Evolutionary conservation across 2,797 vertebrate species (phyloP).

Genomic region (Darevskia nairensis): DNA sequence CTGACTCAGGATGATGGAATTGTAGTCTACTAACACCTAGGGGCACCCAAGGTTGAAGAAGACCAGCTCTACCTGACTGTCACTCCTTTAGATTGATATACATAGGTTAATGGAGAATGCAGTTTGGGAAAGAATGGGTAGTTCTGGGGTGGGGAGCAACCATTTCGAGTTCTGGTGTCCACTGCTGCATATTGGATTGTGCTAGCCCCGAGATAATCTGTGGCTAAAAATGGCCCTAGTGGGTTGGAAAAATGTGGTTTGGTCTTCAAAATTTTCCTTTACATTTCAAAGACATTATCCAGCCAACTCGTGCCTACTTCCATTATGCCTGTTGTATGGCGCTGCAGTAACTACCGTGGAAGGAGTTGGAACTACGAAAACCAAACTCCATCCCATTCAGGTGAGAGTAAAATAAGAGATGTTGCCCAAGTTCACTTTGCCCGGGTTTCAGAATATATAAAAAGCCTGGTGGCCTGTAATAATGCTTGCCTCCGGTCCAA

Average conservation of each 20-base stretch:
- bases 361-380: slow-evolving; percentile 83
- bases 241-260: not conserved
- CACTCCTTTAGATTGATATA: not conserved
- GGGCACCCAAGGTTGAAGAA: too few relatives aligned
- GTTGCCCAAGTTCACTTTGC: not conserved
- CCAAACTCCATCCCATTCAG: slow-evolving; percentile 84
- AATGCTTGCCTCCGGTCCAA: not conserved
- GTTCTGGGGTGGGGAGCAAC: not conserved
- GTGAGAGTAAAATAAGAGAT: slow-evolving; percentile 60
- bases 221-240: not conserved
- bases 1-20: too few relatives aligned
- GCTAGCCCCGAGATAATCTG: not conserved
- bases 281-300: slow-evolving; percentile 77
- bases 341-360: slow-evolving; percentile 85
- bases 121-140: not conserved
- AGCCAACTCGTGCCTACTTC: slow-evolving; percentile 83
- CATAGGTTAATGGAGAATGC: not conserved
- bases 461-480: not conserved
- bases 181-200: not conserved
- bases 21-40: too few relatives aligned
- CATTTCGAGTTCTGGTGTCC: not conserved
- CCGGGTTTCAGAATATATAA: not conserved
- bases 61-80: not conserved
- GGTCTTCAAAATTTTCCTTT: slow-evolving; percentile 34
- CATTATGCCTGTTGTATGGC: slow-evolving; percentile 82